Evolutionary conservation across 2,113 vertebrate species (phyloP), one percentile per base, ranked within the genome.

Genomic region (Saimiri boliviensis): DNA sequence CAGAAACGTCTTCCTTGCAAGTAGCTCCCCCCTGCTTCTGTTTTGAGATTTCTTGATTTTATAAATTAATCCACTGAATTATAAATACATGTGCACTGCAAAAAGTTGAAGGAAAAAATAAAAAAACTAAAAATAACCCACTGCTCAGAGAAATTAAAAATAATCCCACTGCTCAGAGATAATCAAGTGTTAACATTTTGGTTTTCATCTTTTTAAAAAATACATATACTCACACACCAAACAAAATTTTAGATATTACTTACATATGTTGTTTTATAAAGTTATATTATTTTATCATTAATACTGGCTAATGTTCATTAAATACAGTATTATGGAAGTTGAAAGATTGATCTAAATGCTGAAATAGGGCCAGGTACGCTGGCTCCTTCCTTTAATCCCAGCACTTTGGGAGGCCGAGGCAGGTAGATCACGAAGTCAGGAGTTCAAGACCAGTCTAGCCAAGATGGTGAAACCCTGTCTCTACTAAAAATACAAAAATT

Each of bases 311-410:
- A 77, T 60, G 58, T 27, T 86, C 58, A 83, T 40, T 84, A 68
- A 79, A 90, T 56, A 89, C 20, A 89, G 45, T 49, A 87, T 68
- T 84, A 80, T 4, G 71, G 32, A 95, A 93, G 93, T 86, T 45
- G 13, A 86, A 87, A 92, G 13, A 58, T 42, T 91, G 73, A 89
- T 16, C 76, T 84, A 45, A 90, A 94, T 8, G 60, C 60, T 21
- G 19, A 71, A 68, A 68, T 52, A 52, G 16, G 16, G 16, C 52
- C 16, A 17, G 52, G 52, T 17, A 5, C 1, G 5, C 5, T 52
- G 52, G 52, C 52, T 58, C 8, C 8, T 8, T 21, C 20, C 19
- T 58, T 58, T 58, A 58, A 58, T 17, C 52, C 52, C 52, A 52
- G 16, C 52, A 52, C 52, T 52, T 52, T 52, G 52, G 52, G 52